Percentiles rank a stretch among this genome's conserved stretches.
phyloP scores from a whole-genome alignment of 2,888 invertebrate species.

The Pachycephus smyrnensis region DNA sequence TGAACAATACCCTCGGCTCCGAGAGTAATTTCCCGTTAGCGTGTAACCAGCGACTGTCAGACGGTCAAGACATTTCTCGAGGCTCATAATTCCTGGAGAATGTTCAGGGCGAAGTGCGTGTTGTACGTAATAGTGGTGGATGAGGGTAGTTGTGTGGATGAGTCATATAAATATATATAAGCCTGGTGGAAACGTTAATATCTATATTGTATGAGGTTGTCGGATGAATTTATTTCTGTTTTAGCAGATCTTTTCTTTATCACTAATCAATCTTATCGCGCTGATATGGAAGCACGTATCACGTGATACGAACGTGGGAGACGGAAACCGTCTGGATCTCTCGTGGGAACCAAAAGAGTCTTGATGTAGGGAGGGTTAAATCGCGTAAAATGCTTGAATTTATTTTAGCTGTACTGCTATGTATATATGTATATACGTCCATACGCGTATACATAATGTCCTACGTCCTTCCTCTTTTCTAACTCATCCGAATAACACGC shows the following conservation, averaged over 20 bases:
- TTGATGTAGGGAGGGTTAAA: slow-evolving; percentile 13
- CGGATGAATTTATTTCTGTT: neutral
- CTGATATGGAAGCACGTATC: neutral
- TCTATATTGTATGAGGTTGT: neutral
- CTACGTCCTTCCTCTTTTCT: neutral
- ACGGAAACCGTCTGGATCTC: neutral
- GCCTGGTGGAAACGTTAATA: neutral
- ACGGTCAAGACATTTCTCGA: neutral
- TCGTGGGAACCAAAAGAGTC: slow-evolving; percentile 7
- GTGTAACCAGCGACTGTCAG: neutral
- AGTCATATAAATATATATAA: neutral
- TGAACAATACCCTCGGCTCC: neutral
- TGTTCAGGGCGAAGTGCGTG: neutral
- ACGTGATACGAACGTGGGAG: neutral
- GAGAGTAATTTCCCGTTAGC: neutral
- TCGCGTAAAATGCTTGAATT: slow-evolving; percentile 20
- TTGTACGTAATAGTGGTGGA: neutral
- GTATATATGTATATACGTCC: neutral
- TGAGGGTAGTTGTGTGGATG: neutral
- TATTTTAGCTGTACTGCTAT: slow-evolving; percentile 19
- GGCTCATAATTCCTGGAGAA: neutral
- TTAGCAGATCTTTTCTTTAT: neutral
- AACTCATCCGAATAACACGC: neutral
- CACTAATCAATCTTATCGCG: neutral
- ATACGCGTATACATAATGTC: neutral